Conservation (phyloP, 1,140 invertebrate genomes). For the Leptinotarsa texana region DNA sequence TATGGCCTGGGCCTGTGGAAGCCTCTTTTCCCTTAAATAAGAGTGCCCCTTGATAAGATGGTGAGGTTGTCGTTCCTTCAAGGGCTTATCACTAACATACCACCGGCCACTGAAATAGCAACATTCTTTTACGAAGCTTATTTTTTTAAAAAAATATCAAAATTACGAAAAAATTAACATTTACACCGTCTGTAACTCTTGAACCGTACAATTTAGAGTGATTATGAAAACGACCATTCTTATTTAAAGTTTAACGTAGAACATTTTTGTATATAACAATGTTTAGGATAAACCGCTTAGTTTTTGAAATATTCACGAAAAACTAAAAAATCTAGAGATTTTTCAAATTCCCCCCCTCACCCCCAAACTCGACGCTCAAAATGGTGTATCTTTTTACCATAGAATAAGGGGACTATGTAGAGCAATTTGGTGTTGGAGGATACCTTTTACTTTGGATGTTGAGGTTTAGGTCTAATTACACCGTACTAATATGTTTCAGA, state of each 20-base stretch:
- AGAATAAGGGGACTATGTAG: constrained; percentile 11
- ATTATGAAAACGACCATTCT: constrained; percentile 23
- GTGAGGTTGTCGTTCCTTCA: constrained; percentile 11
- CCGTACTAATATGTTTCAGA: too few relatives aligned
- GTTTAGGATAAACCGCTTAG: constrained; percentile 11
- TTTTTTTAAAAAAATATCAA: not conserved
- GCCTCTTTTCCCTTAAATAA: constrained; percentile 23
- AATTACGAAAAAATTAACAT: constrained; percentile 10
- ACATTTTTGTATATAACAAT: constrained; percentile 13
- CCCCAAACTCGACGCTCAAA: not conserved
- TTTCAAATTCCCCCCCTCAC: not conserved
- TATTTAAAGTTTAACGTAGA: constrained; percentile 10
- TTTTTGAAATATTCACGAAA: constrained; percentile 10
- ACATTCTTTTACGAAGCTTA: constrained; percentile 9
- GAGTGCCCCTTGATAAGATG: constrained; percentile 7
- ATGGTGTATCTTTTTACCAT: constrained; percentile 3
- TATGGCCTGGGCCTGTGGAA: constrained; percentile 22
- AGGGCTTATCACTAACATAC: constrained; percentile 11
- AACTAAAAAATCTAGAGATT: constrained; percentile 8
- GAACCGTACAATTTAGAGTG: constrained; percentile 17
- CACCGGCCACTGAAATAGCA: constrained; percentile 7
- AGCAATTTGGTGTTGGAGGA: constrained; percentile 11
- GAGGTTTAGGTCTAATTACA: constrained; percentile 2
- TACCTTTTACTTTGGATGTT: not conserved
- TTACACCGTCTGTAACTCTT: constrained; percentile 11